These are phyloP conservation scores for Pleuronectes platessa DNA, from an alignment of 2,113 vertebrate species.

Conservation along the genomic window DNA sequence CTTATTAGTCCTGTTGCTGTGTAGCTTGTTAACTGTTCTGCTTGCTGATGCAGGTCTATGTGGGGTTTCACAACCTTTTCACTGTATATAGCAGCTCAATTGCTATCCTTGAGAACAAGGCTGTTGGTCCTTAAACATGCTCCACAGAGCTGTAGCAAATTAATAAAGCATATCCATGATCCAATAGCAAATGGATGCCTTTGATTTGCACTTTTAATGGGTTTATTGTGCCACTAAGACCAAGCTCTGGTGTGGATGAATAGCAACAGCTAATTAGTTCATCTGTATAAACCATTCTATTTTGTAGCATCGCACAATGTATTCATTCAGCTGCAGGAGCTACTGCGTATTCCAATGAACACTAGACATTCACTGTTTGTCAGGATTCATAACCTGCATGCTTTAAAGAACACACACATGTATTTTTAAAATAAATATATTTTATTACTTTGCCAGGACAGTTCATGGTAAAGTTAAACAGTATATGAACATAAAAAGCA, in stretches of 20 bases:
- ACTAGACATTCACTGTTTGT: not conserved
- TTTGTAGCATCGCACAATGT: too few relatives aligned
- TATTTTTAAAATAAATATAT: slow-evolving; percentile 99
- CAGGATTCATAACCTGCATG: not conserved
- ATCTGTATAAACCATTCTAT: too few relatives aligned
- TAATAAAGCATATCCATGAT: not conserved
- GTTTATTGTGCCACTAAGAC: not conserved
- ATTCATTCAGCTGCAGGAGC: not conserved
- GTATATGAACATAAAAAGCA: slow-evolving; percentile 99
- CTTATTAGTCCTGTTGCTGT: too few relatives aligned
- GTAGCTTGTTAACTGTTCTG: too few relatives aligned
- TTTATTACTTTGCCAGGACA: slow-evolving; percentile 99
- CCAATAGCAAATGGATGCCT: not conserved
- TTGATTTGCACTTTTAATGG: not conserved
- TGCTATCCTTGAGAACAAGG: not conserved
- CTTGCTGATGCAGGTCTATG: too few relatives aligned
- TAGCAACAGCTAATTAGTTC: too few relatives aligned
- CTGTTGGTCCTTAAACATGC: not conserved
- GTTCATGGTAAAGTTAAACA: slow-evolving; percentile 97
- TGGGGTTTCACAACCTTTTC: not conserved
- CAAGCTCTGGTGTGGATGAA: too few relatives aligned
- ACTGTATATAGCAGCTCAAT: not conserved
- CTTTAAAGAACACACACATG: not conserved
- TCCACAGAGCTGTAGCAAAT: not conserved
- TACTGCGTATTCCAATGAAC: not conserved